Evolutionary conservation across 2,888 invertebrate genomes (phyloP), one percentile per base, ranked within the genome.

Genomic region (Idaea dimidiata): DNA sequence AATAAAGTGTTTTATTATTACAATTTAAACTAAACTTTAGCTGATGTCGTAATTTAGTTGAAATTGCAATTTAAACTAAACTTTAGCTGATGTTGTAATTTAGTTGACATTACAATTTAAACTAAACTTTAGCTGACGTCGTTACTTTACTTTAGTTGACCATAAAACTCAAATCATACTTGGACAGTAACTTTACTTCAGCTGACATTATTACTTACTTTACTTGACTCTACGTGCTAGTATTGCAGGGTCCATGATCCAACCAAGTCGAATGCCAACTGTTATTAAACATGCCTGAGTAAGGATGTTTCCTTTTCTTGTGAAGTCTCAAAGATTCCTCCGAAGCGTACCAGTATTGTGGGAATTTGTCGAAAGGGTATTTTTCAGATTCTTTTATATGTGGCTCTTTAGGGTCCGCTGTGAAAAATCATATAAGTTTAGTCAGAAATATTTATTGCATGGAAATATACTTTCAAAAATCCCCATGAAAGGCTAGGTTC

Each of bases 261-360:
- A 81, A 78, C 91, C 91, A 92, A 0, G 83, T 80, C 6, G 81
- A 72, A 61, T 77, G 82, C 91, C 91, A 92, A 61, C 85, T 89
- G 54, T 81, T 75, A 31, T 89, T 86, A 5, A 82, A 86, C 84
- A 91, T 81, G 54, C 81, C 91, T 0, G 90, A 80, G 68, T 92
- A 90, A 0, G 91, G 91, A 6, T 92, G 91, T 78, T 92, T 92
- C 10, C 91, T 64, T 18, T 92, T 92, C 70, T 90, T 91, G 70
- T 92, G 91, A 0, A 91, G 75, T 0, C 91, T 68, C 0, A 92
- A 74, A 0, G 91, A 92, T 32, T 92, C 91, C 54, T 92, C 91
- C 0, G 89, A 89, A 0, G 91, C 91, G 63, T 90, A 92, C 91
- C 91, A 92, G 66, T 80, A 89, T 58, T 92, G 91, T 0, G 91